These are phyloP conservation scores for Myripristis jacobus DNA, from an alignment of 2,797 vertebrate species.

Conservation along the genomic window DNA sequence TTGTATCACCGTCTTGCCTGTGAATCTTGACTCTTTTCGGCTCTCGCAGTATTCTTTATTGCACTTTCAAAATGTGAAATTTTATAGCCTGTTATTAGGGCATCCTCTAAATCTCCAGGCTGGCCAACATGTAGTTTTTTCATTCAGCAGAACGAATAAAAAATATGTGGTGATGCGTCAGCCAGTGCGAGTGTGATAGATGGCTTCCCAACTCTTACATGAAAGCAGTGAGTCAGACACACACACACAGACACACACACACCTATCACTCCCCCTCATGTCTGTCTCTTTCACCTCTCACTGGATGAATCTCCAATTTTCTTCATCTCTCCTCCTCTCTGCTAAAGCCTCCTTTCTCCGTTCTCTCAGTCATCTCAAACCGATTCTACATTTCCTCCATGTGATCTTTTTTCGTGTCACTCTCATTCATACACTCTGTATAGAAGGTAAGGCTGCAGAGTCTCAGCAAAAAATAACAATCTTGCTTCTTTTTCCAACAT, in stretches of 20 bases:
- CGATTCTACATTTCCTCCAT: too few relatives aligned
- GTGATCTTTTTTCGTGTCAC: too few relatives aligned
- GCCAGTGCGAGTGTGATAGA: constrained; percentile 34
- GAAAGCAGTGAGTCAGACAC: constrained; percentile 10
- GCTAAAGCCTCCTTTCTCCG: constrained; percentile 12
- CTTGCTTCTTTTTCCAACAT: too few relatives aligned
- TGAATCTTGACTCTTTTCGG: too few relatives aligned
- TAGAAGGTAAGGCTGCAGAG: too few relatives aligned
- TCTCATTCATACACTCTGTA: too few relatives aligned
- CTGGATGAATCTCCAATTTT: background rate
- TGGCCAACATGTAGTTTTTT: background rate
- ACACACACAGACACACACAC: constrained; percentile 1
- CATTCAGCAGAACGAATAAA: constrained; percentile 14
- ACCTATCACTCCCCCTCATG: background rate
- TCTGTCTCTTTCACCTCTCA: constrained; percentile 9
- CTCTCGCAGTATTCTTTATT: too few relatives aligned
- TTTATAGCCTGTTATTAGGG: too few relatives aligned
- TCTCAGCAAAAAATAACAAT: too few relatives aligned
- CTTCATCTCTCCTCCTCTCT: constrained; percentile 10
- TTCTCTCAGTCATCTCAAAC: background rate
- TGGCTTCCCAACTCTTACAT: constrained; percentile 34
- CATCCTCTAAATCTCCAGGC: background rate
- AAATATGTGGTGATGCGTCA: background rate
- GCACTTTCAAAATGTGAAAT: too few relatives aligned
- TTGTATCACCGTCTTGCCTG: too few relatives aligned